Base-by-base conservation (phyloP, 2,113 vertebrate species). In the Lasiurus borealis region DNA sequence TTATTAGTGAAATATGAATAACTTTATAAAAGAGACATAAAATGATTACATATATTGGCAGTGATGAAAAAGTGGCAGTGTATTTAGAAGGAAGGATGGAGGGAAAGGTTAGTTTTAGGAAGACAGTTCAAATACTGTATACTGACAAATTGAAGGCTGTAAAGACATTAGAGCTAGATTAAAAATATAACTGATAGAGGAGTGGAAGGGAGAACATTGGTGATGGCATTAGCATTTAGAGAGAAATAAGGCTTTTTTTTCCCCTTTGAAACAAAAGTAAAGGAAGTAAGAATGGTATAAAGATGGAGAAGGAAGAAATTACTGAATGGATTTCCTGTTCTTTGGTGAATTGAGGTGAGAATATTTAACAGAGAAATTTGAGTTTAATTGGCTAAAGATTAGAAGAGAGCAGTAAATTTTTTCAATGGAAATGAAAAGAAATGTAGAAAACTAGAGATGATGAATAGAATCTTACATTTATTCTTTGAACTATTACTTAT, bases 21-120 rank as follows among this genome's bases (percentile, higher is more conserved):
- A 31, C 88, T 78, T 94, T 95, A n/a, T 73, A 50, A 85, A 50
- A 44, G 25, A 90, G 31, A 52, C 16, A 64, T 91, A 59, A 73
- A 73, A 68, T 54, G 18, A 85, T 71, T 83, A 5, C 8, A 75
- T 31, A 21, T 83, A 46, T 77, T 80, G 66, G 6, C 52, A 88
- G 46, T 69, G 64, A 93, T 46, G 54, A 54, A 73, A 77, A 75
- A 6, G 31, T 78, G 87, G 18, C 12, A 50, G 2, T 71, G 46
- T 77, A 69, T 95, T 50, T 27, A 92, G 21, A 81, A 91, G 62
- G 14, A 3, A 44, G 80, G 64, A 75, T 71, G n/a, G 16, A 85
- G 19, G 5, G 23, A 71, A 68, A 81, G 2, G 19, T 77, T 75
- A 80, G 94, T 44, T 88, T 77, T 9, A 88, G 57, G 66, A 76